Evolutionary conservation across 1,140 invertebrate species (phyloP).

Genomic region (Coboldia fuscipes): DNA sequence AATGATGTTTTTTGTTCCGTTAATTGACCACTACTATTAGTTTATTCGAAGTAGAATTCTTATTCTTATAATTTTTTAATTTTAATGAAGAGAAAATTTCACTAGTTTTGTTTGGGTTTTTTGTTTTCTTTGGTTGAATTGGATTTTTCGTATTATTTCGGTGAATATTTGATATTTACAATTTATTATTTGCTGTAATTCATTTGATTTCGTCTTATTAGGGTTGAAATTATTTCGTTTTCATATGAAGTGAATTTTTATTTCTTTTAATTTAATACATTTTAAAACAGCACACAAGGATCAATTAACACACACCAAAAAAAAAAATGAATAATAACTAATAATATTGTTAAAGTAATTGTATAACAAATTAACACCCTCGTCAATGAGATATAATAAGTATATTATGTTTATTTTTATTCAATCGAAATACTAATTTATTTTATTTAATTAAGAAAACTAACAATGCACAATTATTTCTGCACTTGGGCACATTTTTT

Average conservation of each 20-base stretch:
- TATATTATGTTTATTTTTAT: no score
- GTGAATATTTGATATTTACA: not conserved
- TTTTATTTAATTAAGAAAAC: no score
- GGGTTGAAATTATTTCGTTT: not conserved
- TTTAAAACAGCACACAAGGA: not conserved
- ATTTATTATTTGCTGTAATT: not conserved
- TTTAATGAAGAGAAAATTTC: not conserved
- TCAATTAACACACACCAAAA: not conserved
- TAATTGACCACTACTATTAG: not conserved
- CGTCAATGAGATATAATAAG: no score
- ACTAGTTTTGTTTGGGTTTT: no score
- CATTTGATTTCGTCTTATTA: not conserved
- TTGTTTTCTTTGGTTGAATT: not conserved
- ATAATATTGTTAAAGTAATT: no score
- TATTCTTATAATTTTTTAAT: not conserved
- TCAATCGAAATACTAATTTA: no score
- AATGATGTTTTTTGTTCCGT: not conserved
- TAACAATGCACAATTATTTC: no score
- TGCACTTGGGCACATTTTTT: no score
- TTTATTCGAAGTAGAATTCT: not conserved
- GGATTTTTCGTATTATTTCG: not conserved
- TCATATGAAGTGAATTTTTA: not conserved
- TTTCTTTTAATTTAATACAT: not conserved
- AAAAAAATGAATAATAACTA: no score
- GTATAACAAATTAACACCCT: no score